Evolutionary conservation across 2,113 vertebrate genomes (phyloP).

Genomic region (Hucho hucho): DNA sequence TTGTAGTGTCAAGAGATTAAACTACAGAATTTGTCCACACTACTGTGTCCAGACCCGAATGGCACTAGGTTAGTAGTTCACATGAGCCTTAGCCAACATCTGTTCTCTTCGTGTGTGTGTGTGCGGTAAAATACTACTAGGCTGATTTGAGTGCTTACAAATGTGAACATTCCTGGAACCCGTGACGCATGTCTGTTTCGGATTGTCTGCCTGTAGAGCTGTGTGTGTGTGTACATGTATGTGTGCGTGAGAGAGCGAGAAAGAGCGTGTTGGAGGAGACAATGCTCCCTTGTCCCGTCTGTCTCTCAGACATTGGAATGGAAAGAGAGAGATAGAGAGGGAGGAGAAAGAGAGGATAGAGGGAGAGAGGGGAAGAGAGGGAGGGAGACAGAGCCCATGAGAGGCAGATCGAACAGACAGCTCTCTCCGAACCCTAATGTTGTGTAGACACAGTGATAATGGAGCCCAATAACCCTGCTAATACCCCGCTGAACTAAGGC

Average conservation of each 20-base stretch:
- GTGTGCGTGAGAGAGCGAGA: neutral
- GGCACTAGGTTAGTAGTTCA: neutral
- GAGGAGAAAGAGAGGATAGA: neutral
- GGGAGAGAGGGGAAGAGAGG: conserved; percentile 36
- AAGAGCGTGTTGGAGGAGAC: neutral
- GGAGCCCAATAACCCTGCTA: neutral
- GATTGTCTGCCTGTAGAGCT: conserved; percentile 71
- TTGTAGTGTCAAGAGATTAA: neutral
- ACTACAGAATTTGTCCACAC: neutral
- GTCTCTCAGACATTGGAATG: neutral
- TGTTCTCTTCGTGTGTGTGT: neutral
- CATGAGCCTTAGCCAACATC: neutral
- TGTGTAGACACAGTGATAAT: neutral
- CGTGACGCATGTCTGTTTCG: conserved; percentile 81
- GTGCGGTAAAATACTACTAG: conserved; percentile 4
- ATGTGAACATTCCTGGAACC: conserved; percentile 70
- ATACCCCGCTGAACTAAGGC: neutral
- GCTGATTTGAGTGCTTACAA: conserved; percentile 24
- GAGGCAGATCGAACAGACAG: neutral
- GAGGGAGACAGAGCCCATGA: neutral
- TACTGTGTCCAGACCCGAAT: neutral
- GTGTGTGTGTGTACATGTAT: conserved; percentile 85
- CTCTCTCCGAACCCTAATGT: neutral
- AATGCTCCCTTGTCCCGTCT: neutral
- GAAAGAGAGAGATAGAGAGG: conserved; percentile 6